Evolutionary conservation across 2,888 invertebrate species (phyloP), one percentile per base, ranked within the genome.

Genomic region (Diploptera punctata): DNA sequence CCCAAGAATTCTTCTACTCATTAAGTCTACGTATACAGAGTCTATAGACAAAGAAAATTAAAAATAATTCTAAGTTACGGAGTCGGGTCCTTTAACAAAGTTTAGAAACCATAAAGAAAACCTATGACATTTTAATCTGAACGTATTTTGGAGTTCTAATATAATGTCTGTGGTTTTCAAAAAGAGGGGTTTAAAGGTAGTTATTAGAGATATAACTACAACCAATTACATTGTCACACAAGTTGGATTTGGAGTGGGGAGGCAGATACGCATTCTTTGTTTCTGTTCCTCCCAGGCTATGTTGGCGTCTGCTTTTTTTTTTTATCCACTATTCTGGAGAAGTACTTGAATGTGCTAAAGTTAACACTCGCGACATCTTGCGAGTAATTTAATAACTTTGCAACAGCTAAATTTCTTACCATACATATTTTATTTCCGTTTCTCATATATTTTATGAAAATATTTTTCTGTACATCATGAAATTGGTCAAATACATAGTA

Each of bases 201-300:
- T 71, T 71, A 71, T 71, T 71, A 71, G 54, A 67, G 67, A 10
- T 57, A 71, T 54, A 67, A 54, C 60, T 65, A 44, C 31, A 44
- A 18, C 57, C 71, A 71, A 71, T 71, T 71, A 71, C 60, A 19
- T 26, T 71, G 71, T 71, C 71, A 71, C 71, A 67, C 44, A 65
- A 44, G 29, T 57, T 57, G 10, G 26, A 4, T 57, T 57, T 2
- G 26, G 26, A n/a, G n/a, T n/a, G n/a, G n/a, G n/a, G 13, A 16
- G 44, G 26, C 26, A 38, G 19, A 62, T 18, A 19, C 29, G 13
- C 47, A 65, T 65, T 65, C 65, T 47, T 47, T n/a, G n/a, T n/a
- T n/a, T 47, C 44, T 19, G 5, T 24, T 47, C 29, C 44, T 65
- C 26, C 44, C 44, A 18, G 31, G 29, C 5, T 1, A 16, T 29